Conservation (phyloP, 2,113 vertebrate species). For the Oncorhynchus mykiss region DNA sequence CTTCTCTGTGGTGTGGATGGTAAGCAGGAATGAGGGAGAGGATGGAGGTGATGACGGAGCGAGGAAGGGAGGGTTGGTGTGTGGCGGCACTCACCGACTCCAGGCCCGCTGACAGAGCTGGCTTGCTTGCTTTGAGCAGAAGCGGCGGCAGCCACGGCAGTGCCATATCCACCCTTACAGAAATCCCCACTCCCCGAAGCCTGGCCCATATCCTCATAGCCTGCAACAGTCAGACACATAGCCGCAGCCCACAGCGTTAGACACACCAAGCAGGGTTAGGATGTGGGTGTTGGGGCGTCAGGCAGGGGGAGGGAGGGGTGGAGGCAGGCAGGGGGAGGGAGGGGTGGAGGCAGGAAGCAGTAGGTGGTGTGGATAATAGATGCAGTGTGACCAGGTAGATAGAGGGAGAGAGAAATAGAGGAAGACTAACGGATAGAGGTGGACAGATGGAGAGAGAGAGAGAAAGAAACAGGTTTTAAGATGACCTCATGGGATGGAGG, state of each 20-base stretch:
- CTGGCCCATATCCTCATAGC: slow-evolving; percentile 87
- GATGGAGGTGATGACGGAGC: slow-evolving; percentile 38
- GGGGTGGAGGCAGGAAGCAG: slow-evolving; percentile 59
- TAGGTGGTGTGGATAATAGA: slow-evolving; percentile 45
- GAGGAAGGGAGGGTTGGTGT: slow-evolving; percentile 56
- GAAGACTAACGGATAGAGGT: not conserved
- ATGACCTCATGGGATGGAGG: not conserved
- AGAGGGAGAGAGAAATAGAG: slow-evolving; percentile 10
- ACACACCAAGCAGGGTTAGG: slow-evolving; percentile 72
- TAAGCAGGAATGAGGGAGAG: slow-evolving; percentile 56
- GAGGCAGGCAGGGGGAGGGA: not conserved
- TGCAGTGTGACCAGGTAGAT: not conserved
- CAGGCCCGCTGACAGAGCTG: slow-evolving; percentile 79
- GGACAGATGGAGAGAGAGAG: not conserved
- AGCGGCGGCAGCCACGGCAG: slow-evolving; percentile 77
- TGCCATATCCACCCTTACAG: slow-evolving; percentile 84
- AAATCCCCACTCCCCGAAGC: slow-evolving; percentile 83
- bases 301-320: not conserved
- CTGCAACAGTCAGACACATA: slow-evolving; percentile 81
- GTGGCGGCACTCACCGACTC: slow-evolving; percentile 80
- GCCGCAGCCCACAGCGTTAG: slow-evolving; percentile 81
- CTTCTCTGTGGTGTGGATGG: slow-evolving; percentile 30
- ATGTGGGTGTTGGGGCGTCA: slow-evolving; percentile 40
- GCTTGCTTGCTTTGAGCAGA: slow-evolving; percentile 81
- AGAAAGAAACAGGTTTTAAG: not conserved